phyloP scores from a whole-genome alignment of 1,140 invertebrate species.

The Maconellicoccus hirsutus region DNA sequence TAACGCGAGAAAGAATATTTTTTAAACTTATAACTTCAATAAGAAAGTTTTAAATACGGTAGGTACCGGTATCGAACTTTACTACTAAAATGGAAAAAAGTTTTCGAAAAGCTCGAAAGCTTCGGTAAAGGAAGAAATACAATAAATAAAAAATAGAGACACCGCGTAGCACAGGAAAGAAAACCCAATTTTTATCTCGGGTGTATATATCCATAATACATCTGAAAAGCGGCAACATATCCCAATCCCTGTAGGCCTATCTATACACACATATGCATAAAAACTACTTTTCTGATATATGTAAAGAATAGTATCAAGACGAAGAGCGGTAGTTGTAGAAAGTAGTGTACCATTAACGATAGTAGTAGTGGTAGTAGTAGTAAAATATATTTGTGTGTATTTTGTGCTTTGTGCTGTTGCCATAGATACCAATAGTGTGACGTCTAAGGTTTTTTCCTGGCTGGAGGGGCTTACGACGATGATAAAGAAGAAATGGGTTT shows the following conservation, averaged over 20 bases:
- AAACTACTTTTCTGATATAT: constrained; percentile 22
- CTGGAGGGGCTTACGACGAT: constrained; percentile 12
- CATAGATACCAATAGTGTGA: constrained; percentile 19
- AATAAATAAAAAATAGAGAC: constrained; percentile 21
- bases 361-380: not conserved
- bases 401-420: constrained; percentile 21
- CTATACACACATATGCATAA: constrained; percentile 21
- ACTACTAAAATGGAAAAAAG: not conserved
- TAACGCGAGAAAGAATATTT: not conserved
- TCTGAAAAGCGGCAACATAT: constrained; percentile 19
- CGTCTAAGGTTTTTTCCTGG: constrained; percentile 14
- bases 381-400: constrained; percentile 16
- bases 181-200: constrained; percentile 20
- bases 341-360: constrained; percentile 20
- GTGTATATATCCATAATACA: constrained; percentile 19
- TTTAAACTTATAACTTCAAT: constrained; percentile 10
- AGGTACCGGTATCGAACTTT: not conserved
- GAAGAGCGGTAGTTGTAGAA: constrained; percentile 15
- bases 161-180: constrained; percentile 4
- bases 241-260: constrained; percentile 20
- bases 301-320: constrained; percentile 18
- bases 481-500: constrained; percentile 21
- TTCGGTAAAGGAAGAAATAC: constrained; percentile 16
- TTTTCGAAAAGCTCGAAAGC: not conserved
- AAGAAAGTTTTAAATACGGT: constrained; percentile 9